phyloP scores from a whole-genome alignment of 2,888 invertebrate species.

The Thera britannica region DNA sequence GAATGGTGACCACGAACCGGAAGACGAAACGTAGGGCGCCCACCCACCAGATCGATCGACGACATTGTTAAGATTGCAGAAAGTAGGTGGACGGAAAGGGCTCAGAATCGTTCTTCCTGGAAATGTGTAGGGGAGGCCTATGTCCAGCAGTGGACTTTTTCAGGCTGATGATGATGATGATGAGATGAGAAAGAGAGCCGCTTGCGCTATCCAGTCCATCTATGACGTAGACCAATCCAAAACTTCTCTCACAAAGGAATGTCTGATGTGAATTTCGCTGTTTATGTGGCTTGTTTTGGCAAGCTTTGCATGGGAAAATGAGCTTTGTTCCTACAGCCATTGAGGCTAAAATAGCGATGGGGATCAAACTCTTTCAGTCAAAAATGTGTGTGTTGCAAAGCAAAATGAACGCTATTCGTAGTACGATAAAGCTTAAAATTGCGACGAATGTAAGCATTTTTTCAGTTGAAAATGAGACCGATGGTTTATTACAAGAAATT shows the following conservation, averaged over 20 bases:
- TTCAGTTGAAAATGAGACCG: neutral
- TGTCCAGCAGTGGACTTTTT: too few relatives aligned
- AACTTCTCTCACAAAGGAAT: constrained; percentile 5
- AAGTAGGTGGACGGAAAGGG: too few relatives aligned
- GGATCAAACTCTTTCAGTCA: neutral
- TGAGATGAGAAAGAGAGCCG: too few relatives aligned
- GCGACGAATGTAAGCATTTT: neutral
- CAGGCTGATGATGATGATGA: too few relatives aligned
- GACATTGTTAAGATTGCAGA: too few relatives aligned
- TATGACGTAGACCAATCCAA: neutral
- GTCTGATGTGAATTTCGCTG: neutral
- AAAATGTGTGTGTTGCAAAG: neutral
- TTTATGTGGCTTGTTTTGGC: neutral
- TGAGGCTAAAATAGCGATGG: neutral
- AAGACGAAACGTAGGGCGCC: too few relatives aligned
- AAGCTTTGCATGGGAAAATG: neutral
- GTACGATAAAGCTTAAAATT: neutral
- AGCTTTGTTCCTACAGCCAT: neutral
- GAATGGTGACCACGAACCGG: too few relatives aligned
- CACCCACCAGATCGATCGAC: too few relatives aligned
- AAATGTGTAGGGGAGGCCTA: too few relatives aligned
- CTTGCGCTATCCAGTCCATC: too few relatives aligned
- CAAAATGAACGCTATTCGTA: neutral
- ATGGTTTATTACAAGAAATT: neutral
- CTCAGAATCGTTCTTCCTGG: too few relatives aligned